Conservation (phyloP, 2,797 vertebrate species). For the Pseudochromis fuscus region DNA sequence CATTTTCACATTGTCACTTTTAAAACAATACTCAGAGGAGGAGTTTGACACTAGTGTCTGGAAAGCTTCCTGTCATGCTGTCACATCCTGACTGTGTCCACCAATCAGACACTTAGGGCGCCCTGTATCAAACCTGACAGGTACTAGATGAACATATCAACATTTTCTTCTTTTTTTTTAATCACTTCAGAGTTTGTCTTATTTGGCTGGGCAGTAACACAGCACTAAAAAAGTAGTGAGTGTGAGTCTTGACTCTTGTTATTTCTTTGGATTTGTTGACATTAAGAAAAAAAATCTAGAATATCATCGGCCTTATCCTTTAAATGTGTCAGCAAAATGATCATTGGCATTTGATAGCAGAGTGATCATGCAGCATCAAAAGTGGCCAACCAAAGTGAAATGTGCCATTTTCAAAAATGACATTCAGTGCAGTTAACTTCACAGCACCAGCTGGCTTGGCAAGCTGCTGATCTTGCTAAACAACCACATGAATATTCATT, state of each 20-base stretch:
- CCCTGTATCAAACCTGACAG: neutral
- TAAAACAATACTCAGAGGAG: neutral
- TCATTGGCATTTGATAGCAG: conserved; percentile 9
- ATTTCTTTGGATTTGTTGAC: conserved; percentile 4
- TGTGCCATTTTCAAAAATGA: conserved; percentile 35
- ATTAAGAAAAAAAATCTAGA: neutral
- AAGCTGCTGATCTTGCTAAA: conserved; percentile 63
- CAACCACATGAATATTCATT: conserved; percentile 66
- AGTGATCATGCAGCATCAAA: conserved; percentile 19
- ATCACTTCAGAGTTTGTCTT: neutral
- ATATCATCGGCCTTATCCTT: neutral
- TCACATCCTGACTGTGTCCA: too few relatives aligned
- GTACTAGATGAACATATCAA: neutral
- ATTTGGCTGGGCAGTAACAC: neutral
- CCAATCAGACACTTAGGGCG: neutral
- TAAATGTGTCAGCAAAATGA: conserved; percentile 8
- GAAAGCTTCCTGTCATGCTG: neutral
- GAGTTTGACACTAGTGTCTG: too few relatives aligned
- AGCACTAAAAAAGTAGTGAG: too few relatives aligned
- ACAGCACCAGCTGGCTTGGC: conserved; percentile 69
- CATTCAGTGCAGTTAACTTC: conserved; percentile 56
- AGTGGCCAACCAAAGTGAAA: conserved; percentile 33
- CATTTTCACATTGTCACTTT: neutral
- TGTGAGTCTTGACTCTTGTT: neutral
- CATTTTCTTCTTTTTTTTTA: too few relatives aligned